Evolutionary conservation across 1,140 invertebrate species (phyloP).

Genomic region (Aphis craccivora): DNA sequence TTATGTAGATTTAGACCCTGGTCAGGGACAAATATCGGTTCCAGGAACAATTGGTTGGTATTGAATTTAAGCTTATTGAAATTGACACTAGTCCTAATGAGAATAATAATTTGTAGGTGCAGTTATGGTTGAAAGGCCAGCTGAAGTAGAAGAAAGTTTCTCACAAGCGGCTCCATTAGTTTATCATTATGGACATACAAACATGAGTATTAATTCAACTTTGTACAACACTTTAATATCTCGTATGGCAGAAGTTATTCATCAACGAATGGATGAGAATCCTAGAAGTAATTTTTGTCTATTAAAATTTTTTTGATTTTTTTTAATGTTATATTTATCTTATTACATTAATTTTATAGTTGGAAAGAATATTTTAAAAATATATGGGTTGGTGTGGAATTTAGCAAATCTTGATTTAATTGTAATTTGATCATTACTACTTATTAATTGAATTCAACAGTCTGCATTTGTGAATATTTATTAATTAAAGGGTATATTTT

Average conservation of each 20-base stretch:
- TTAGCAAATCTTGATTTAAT: background rate
- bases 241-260: constrained; percentile 84
- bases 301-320: background rate
- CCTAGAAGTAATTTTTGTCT: constrained; percentile 66
- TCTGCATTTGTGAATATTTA: background rate
- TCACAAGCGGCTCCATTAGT: constrained; percentile 89
- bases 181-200: constrained; percentile 92
- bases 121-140: constrained; percentile 87
- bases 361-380: background rate
- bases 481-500: background rate
- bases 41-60: constrained; percentile 85
- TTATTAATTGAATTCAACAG: background rate
- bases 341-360: background rate
- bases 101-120: constrained; percentile 70
- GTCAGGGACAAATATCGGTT: constrained; percentile 91
- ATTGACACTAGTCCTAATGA: background rate
- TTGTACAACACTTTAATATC: constrained; percentile 88
- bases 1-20: constrained; percentile 95
- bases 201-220: constrained; percentile 78
- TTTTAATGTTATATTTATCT: background rate
- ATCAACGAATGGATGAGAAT: constrained; percentile 84
- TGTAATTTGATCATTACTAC: background rate
- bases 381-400: background rate
- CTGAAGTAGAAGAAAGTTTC: constrained; percentile 92
- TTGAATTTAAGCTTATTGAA: constrained; percentile 3